phyloP scores from a whole-genome alignment of 1,140 invertebrate species.

The Zaprionus davidi region DNA sequence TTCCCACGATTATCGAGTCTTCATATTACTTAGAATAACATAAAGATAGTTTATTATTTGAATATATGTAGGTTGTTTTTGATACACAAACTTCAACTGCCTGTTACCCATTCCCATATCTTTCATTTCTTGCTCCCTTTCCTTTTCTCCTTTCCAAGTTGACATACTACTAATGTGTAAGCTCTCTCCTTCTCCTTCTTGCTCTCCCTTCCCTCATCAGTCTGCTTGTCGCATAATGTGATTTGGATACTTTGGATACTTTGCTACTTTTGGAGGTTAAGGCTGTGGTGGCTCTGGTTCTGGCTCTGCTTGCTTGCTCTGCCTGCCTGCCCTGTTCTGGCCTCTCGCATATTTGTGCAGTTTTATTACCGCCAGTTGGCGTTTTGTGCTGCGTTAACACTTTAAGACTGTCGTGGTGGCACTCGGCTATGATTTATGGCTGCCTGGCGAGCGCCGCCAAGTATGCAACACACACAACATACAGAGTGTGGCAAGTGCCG shows the following conservation, averaged over 20 bases:
- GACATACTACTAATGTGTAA: neutral
- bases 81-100: neutral
- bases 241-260: conserved; percentile 24
- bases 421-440: conserved; percentile 70
- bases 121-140: neutral
- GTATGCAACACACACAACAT: conserved; percentile 60
- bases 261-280: neutral
- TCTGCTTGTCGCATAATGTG: conserved; percentile 16
- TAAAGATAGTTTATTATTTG: too few relatives aligned
- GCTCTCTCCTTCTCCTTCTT: too few relatives aligned
- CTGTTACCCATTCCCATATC: neutral
- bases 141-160: neutral
- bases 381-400: conserved; percentile 73
- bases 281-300: neutral
- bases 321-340: neutral
- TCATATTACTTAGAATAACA: neutral
- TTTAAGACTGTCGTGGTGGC: conserved; percentile 58
- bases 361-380: conserved; percentile 39
- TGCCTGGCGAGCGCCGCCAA: conserved; percentile 57
- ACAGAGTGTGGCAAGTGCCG: conserved; percentile 29
- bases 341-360: conserved; percentile 29
- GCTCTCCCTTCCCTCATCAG: too few relatives aligned
- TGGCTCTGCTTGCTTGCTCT: neutral
- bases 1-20: neutral
- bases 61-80: neutral